phyloP scores from a whole-genome alignment of 2,888 invertebrate species.

The Tanytarsus gracilentus region DNA sequence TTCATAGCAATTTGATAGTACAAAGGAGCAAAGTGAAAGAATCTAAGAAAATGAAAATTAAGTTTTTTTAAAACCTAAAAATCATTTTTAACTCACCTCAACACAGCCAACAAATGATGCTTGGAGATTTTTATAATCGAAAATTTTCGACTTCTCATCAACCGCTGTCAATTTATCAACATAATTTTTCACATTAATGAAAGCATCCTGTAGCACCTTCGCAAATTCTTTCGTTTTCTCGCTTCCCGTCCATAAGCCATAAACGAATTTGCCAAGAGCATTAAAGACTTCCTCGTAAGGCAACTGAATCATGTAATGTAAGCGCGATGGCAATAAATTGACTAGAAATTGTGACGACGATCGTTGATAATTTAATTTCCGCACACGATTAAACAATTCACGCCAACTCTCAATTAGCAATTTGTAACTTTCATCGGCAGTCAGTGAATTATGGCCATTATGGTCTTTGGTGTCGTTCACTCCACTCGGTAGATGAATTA shows the following conservation, averaged over 20 bases:
- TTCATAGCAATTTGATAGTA: conserved; percentile 40
- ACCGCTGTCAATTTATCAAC: conserved; percentile 29
- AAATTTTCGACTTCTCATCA: conserved; percentile 39
- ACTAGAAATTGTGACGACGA: conserved; percentile 41
- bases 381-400: conserved; percentile 38
- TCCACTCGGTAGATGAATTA: conserved; percentile 32
- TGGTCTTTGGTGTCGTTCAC: conserved; percentile 14
- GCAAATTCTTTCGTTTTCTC: conserved; percentile 35
- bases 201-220: conserved; percentile 32
- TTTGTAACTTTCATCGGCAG: conserved; percentile 1
- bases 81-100: conserved; percentile 49
- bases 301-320: conserved; percentile 39
- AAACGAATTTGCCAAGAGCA: conserved; percentile 39
- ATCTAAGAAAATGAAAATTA: conserved; percentile 35
- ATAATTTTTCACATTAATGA: conserved; percentile 30
- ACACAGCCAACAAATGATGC: conserved; percentile 51
- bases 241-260: conserved; percentile 39
- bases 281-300: conserved; percentile 42
- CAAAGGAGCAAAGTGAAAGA: conserved; percentile 41
- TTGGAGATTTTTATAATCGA: conserved; percentile 46
- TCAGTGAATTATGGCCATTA: conserved; percentile 3
- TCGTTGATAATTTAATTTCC: conserved; percentile 37
- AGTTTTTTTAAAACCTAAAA: not conserved
- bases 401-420: conserved; percentile 34
- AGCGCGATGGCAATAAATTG: conserved; percentile 42